These are phyloP conservation scores for Acromyrmex charruanus DNA, from an alignment of 1,140 invertebrate genomes.

Conservation along the genomic window DNA sequence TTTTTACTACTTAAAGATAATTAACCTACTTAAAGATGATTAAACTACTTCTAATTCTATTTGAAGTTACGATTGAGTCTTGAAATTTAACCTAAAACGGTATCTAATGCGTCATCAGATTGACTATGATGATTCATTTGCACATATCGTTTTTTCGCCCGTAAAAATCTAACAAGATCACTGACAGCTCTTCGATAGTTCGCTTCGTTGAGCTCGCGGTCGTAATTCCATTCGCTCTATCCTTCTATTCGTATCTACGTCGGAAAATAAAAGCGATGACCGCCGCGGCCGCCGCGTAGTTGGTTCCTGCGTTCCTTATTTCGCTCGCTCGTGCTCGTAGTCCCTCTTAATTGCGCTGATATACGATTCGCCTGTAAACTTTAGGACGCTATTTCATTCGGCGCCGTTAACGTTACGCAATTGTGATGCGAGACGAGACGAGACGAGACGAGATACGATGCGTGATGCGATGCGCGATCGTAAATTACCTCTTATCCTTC, in stretches of 20 bases:
- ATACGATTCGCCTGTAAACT: slow-evolving; percentile 70
- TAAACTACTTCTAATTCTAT: slow-evolving; percentile 13
- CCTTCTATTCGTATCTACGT: slow-evolving; percentile 10
- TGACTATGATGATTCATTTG: neutral
- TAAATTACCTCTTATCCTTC: slow-evolving; percentile 71
- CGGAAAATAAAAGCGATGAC: slow-evolving; percentile 46
- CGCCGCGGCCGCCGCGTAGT: neutral
- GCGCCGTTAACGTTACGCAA: slow-evolving; percentile 71
- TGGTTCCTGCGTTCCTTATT: slow-evolving; percentile 56
- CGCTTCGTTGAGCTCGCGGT: neutral
- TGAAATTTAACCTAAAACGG: neutral
- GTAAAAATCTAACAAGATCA: slow-evolving; percentile 30
- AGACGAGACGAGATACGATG: slow-evolving; percentile 32
- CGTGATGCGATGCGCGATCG: slow-evolving; percentile 60
- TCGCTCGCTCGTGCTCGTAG: slow-evolving; percentile 59
- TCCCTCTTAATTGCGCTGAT: slow-evolving; percentile 75
- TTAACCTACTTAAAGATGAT: neutral
- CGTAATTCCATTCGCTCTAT: slow-evolving; percentile 36
- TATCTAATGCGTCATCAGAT: neutral
- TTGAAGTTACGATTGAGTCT: slow-evolving; percentile 2
- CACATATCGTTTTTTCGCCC: neutral
- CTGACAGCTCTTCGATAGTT: slow-evolving; percentile 25
- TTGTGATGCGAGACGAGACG: slow-evolving; percentile 53
- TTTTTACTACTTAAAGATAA: neutral
- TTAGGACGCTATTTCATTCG: slow-evolving; percentile 61